A percentile compares a stretch with the other conserved stretches of the same genome.
These are phyloP conservation scores for Sinopyrophorus schimmeli DNA, from an alignment of 2,888 invertebrate species.

Conservation along the genomic window DNA sequence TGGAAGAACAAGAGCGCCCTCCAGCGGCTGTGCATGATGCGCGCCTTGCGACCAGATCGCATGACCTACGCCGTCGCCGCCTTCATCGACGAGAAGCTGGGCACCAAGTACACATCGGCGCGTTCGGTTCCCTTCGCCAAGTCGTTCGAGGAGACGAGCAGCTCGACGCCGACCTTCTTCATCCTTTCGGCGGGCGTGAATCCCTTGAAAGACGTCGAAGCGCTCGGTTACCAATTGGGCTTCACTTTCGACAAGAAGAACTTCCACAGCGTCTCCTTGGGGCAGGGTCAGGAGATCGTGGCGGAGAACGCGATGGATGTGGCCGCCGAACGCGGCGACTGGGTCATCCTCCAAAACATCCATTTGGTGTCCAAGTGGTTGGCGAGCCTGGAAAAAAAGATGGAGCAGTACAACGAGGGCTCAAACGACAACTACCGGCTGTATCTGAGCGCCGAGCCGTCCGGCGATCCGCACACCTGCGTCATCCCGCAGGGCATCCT, in stretches of 20 bases:
- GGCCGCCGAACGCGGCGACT: constrained; percentile 78
- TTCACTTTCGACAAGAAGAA: constrained; percentile 79
- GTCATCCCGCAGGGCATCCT: constrained; percentile 84
- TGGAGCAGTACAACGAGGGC: constrained; percentile 77
- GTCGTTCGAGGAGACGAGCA: constrained; percentile 83
- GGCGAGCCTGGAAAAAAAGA: constrained; percentile 84
- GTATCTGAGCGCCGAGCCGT: constrained; percentile 88
- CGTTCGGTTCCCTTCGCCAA: constrained; percentile 79
- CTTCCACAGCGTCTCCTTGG: constrained; percentile 91
- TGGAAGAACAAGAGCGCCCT: constrained; percentile 90
- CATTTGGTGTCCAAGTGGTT: constrained; percentile 91
- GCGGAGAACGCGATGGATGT: constrained; percentile 85
- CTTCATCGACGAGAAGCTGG: constrained; percentile 89
- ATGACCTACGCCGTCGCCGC: constrained; percentile 91
- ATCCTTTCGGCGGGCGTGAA: constrained; percentile 94
- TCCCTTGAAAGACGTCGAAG: constrained; percentile 91
- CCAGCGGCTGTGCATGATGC: constrained; percentile 89
- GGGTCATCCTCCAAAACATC: constrained; percentile 93
- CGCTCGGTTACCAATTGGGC: constrained; percentile 77
- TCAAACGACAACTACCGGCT: constrained; percentile 70
- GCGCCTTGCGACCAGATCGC: constrained; percentile 87
- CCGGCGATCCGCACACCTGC: constrained; percentile 66
- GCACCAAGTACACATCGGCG: constrained; percentile 78
- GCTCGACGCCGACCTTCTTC: constrained; percentile 88
- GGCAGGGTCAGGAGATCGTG: constrained; percentile 92